Evolutionary conservation across 1,140 invertebrate genomes (phyloP), one percentile per base, ranked within the genome.

Genomic region (Dreissena rostriformis): DNA sequence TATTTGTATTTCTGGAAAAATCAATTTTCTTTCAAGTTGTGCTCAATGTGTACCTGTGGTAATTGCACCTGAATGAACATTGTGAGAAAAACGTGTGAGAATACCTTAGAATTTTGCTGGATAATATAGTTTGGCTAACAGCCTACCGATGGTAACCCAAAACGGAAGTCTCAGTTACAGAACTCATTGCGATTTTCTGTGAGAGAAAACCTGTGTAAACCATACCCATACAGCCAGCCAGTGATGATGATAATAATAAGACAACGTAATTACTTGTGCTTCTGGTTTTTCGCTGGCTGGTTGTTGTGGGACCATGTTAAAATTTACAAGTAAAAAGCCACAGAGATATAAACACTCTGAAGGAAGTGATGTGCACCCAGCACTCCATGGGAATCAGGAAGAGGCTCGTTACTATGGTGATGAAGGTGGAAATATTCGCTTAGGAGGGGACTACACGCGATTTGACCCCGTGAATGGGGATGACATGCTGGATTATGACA

Each of bases 151-250:
- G 70, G 77, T 70, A 80, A 80, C 66, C 63, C 51, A 80, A 80
- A 80, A 80, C 77, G 77, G 77, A 80, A 80, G 77, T 80, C 71
- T 80, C 77, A 80, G 53, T 80, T 80, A 71, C 77, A n/a, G 67
- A 70, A 70, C 63, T 80, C 11, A 28, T 11, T n/a, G 11, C 11
- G n/a, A n/a, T n/a, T n/a, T n/a, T n/a, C n/a, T n/a, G n/a, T n/a
- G n/a, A n/a, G n/a, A n/a, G n/a, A n/a, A n/a, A n/a, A n/a, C n/a
- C n/a, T n/a, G n/a, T n/a, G n/a, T n/a, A n/a, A n/a, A n/a, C n/a
- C n/a, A n/a, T n/a, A n/a, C n/a, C n/a, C n/a, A n/a, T n/a, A n/a
- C n/a, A n/a, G n/a, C n/a, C n/a, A n/a, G n/a, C n/a, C n/a, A n/a
- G n/a, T n/a, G n/a, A n/a, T n/a, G n/a, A n/a, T n/a, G n/a, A n/a